Evolutionary conservation across 2,113 vertebrate species (phyloP).

Genomic region (Leucoraja erinaceus): DNA sequence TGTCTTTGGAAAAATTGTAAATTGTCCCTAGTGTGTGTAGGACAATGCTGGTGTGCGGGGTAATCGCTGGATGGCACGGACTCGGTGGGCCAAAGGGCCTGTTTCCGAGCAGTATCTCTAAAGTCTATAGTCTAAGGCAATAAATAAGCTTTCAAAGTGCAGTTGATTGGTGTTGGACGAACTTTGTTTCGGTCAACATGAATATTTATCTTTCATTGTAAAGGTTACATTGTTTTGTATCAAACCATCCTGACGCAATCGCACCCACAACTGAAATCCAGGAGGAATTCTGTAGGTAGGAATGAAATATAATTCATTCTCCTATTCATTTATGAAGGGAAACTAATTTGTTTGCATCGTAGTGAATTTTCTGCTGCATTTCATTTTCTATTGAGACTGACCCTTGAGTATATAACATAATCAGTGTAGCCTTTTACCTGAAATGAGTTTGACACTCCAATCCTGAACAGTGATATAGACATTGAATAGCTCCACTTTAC

Average conservation of each 20-base stretch:
- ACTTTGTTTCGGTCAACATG: not conserved
- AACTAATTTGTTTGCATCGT: not conserved
- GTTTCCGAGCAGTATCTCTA: no score
- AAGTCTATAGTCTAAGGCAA: not conserved
- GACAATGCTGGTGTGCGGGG: no score
- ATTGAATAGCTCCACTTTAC: not conserved
- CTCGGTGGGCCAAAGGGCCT: no score
- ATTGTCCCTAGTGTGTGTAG: no score
- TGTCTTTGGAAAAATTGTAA: no score
- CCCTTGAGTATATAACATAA: not conserved
- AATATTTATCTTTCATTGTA: not conserved
- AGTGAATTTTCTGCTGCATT: not conserved
- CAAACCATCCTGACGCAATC: not conserved
- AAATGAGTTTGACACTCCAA: not conserved
- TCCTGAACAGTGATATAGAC: not conserved
- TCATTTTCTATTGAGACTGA: not conserved
- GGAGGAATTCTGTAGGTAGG: not conserved
- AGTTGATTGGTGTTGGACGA: not conserved
- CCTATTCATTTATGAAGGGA: slow-evolving; percentile 1
- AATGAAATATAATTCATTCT: not conserved
- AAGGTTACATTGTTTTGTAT: not conserved
- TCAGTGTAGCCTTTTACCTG: not conserved
- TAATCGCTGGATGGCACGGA: no score
- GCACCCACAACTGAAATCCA: not conserved
- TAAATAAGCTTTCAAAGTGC: not conserved